Evolutionary conservation across 2,113 vertebrate species (phyloP), one percentile per base, ranked within the genome.

Genomic region (Nesogale talazaci): DNA sequence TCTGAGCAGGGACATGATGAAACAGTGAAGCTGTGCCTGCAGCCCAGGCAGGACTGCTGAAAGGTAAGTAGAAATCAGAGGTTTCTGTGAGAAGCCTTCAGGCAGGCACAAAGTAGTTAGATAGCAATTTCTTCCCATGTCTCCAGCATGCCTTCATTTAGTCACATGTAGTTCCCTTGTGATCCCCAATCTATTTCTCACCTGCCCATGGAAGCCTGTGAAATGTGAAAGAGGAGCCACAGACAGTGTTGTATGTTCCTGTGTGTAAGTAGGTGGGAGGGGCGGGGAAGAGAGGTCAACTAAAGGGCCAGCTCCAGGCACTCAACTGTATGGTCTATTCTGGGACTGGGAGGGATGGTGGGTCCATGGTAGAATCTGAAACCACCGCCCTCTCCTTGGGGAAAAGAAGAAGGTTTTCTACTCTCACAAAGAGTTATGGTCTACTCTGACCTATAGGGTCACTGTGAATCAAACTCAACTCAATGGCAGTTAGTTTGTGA

Each of bases 101-200:
- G 95, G 95, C 93, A 96, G 95, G 89, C 93, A 96, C 94, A 95
- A 96, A 91, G 70, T 95, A 96, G 97, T 96, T 95, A 95, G 92
- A 96, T 91, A 93, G 89, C 96, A 70, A 96, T 97, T 97, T 97
- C 89, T 95, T 97, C 96, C 92, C 94, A 97, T 97, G 91, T 96
- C 96, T 97, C 97, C 87, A 90, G 94, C 97, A 97, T 97, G 93
- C 93, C 75, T 96, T 93, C 83, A 91, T 96, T 97, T 96, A 94
- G 92, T 86, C 67, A 92, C 63, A 79, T 86, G 95, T 94, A 74
- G 34, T 95, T 82, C 27, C 65, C 15, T 38, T 84, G 27, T 89
- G 90, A 89, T 96, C 93, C 93, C 92, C n/a, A 75, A 86, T 75
- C 86, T 97, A n/a, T 86, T 96, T 95, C 84, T 95, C 63, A 40